A percentile compares a stretch with the other conserved stretches of the same genome.
Conservation (phyloP, 2,888 invertebrate species). For the Abrostola tripartita region DNA sequence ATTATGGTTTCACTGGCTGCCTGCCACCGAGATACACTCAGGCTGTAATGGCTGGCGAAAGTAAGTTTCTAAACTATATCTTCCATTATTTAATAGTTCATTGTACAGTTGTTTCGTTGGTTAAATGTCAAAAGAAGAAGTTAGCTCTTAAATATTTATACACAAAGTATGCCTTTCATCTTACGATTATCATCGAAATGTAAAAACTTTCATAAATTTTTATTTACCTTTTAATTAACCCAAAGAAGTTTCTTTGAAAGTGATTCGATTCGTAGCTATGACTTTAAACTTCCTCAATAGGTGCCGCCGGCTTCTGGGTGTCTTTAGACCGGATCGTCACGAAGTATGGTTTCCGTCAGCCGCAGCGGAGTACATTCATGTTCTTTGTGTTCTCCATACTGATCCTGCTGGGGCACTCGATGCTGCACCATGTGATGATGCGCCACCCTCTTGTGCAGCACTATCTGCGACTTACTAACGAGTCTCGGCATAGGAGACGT, state of each 20-base stretch:
- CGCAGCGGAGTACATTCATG: conserved; percentile 94
- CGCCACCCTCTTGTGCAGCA: conserved; percentile 94
- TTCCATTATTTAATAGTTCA: neutral
- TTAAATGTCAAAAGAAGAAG: neutral
- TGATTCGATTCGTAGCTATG: neutral
- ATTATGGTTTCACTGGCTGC: conserved; percentile 98
- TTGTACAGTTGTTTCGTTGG: neutral
- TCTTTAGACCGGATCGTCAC: conserved; percentile 95
- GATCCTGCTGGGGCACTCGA: conserved; percentile 92
- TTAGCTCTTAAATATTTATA: too few relatives aligned
- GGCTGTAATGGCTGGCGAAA: conserved; percentile 98
- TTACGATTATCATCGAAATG: too few relatives aligned
- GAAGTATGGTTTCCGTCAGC: conserved; percentile 92
- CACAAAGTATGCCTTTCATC: too few relatives aligned
- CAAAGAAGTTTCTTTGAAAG: neutral
- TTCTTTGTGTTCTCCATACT: conserved; percentile 95
- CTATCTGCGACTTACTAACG: conserved; percentile 92
- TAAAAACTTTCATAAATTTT: neutral
- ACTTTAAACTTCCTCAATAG: conserved; percentile 76
- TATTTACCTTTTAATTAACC: neutral
- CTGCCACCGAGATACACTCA: conserved; percentile 96
- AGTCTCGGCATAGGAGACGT: conserved; percentile 92
- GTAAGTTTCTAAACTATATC: conserved; percentile 88
- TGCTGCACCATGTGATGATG: conserved; percentile 93
- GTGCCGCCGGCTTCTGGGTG: conserved; percentile 95